Conservation (phyloP, 2,113 vertebrate genomes). For the Litocranius walleri region DNA sequence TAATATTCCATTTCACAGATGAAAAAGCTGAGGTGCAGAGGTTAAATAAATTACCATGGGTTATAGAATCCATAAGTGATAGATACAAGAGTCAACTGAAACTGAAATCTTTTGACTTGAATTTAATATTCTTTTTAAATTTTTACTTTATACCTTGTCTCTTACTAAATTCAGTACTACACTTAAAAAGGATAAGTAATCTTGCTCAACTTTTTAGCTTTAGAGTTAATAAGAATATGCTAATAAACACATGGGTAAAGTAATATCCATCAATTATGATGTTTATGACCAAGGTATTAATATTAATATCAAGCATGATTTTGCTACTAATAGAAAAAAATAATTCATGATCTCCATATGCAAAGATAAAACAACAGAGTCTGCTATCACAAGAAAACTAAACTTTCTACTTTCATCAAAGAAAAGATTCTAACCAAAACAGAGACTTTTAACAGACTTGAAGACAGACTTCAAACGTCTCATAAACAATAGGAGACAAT, state of each 20-base stretch:
- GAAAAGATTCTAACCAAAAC: slow-evolving; percentile 38
- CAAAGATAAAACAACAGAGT: slow-evolving; percentile 29
- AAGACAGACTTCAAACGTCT: slow-evolving; percentile 42
- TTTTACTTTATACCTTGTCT: background rate
- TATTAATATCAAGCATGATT: background rate
- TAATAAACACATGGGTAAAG: background rate
- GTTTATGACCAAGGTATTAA: slow-evolving; percentile 31
- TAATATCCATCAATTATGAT: background rate
- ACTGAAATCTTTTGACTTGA: background rate
- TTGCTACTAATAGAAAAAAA: background rate
- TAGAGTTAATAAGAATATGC: background rate
- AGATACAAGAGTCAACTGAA: background rate
- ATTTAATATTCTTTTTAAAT: background rate
- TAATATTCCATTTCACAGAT: background rate
- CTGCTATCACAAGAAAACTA: background rate
- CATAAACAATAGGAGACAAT: background rate
- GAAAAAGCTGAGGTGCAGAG: background rate
- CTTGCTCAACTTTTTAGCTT: background rate
- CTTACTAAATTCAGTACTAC: background rate
- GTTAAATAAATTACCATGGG: background rate
- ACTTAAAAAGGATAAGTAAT: background rate
- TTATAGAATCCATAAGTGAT: background rate
- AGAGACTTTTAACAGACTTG: slow-evolving; percentile 54
- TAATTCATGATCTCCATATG: background rate
- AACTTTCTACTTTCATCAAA: slow-evolving; percentile 12